These are phyloP conservation scores for Spheniscus humboldti DNA, from an alignment of 2,797 vertebrate genomes.

Conservation along the genomic window DNA sequence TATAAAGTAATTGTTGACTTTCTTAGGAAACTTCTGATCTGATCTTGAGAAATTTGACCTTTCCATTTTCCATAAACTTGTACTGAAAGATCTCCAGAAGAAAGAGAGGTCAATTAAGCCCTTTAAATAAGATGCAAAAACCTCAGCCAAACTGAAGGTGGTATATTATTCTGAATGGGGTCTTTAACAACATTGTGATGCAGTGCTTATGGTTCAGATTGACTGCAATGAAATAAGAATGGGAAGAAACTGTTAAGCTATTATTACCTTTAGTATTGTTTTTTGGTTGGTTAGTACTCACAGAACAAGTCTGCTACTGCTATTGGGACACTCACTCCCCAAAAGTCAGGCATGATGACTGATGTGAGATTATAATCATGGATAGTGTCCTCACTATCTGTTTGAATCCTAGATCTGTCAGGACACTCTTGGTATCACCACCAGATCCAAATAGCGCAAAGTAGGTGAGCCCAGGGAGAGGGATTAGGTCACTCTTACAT, in stretches of 20 bases:
- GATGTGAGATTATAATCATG: background rate
- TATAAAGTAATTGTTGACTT: background rate
- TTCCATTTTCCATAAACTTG: background rate
- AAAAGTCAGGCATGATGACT: background rate
- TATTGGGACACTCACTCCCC: background rate
- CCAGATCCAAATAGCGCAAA: background rate
- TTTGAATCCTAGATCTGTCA: background rate
- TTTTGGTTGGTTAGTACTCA: background rate
- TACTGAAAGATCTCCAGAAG: background rate
- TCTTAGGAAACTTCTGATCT: background rate
- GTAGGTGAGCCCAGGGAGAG: background rate
- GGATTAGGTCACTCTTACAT: background rate
- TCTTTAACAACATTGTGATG: background rate
- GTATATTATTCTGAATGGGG: background rate
- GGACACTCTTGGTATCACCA: background rate
- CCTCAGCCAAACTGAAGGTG: background rate
- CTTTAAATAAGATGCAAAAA: background rate
- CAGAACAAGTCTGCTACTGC: background rate
- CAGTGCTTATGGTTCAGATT: background rate
- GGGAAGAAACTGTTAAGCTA: background rate
- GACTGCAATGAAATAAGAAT: background rate
- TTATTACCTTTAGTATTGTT: background rate
- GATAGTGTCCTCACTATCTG: background rate
- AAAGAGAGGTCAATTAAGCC: background rate
- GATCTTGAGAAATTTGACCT: background rate